These are phyloP conservation scores for Erynnis tages DNA, from an alignment of 2,888 invertebrate genomes.

Conservation along the genomic window DNA sequence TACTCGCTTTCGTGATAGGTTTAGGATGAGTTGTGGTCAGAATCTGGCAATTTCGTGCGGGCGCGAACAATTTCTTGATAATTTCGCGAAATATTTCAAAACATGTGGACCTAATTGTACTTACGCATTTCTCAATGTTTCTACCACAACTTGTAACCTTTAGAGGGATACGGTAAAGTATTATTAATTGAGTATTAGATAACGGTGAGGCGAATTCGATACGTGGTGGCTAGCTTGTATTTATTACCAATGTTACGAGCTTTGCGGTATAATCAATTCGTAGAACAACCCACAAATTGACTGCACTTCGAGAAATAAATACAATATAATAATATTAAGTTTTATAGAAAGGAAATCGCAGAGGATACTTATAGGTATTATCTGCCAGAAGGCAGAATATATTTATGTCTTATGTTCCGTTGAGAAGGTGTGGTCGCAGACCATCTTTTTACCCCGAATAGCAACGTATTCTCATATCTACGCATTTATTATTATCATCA, in stretches of 20 bases:
- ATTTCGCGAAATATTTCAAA: conserved; percentile 37
- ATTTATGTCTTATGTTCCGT: too few relatives aligned
- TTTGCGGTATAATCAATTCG: background rate
- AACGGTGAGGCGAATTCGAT: background rate
- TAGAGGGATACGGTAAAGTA: conserved; percentile 22
- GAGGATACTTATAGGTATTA: too few relatives aligned
- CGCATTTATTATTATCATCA: too few relatives aligned
- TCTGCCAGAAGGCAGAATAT: too few relatives aligned
- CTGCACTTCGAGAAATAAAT: too few relatives aligned
- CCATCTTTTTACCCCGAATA: too few relatives aligned
- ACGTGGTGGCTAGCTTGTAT: conserved; percentile 4
- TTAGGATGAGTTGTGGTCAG: conserved; percentile 50
- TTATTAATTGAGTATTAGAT: conserved; percentile 23
- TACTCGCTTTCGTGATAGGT: conserved; percentile 44
- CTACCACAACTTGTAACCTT: conserved; percentile 21
- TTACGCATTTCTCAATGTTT: conserved; percentile 34
- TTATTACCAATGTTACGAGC: conserved; percentile 4
- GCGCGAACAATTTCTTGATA: conserved; percentile 35
- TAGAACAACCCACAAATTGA: background rate
- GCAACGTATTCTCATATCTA: too few relatives aligned
- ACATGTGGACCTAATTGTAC: conserved; percentile 33
- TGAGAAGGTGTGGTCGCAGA: too few relatives aligned
- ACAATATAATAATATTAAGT: too few relatives aligned
- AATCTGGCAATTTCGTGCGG: conserved; percentile 31
- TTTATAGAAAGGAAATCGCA: too few relatives aligned